Base-by-base conservation (phyloP, 2,797 vertebrate genomes). In the Linurgus olivaceus region DNA sequence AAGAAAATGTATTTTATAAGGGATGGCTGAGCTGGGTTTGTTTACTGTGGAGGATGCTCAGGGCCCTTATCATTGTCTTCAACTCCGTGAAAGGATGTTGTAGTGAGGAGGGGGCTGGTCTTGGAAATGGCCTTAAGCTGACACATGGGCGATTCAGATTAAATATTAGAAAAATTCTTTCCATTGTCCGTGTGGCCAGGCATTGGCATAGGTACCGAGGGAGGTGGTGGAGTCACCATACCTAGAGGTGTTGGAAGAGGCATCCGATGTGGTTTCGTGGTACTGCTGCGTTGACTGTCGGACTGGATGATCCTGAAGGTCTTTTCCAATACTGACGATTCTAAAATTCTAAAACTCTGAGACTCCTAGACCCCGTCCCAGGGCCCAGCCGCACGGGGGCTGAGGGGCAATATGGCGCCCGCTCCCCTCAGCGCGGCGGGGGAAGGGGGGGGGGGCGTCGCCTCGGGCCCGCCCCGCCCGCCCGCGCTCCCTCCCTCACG, bases 351-450 rank as follows among this genome's bases (percentile, higher is more conserved):
- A 6, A 16, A 3, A 24, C 6, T 13, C 23, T 3, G 23, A 0
- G 7, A 26, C 5, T 19, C 16, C 3, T 5, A 1, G 11, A 3
- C 5, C 1, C 44, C 5, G 2, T 2, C 9, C 9, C 9, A 9
- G 1, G 2, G 5, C 17, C 10, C 10, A 3, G 0, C 11, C 8
- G 1, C 11, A 0, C 14, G 3, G 35, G 9, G 6, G 2, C 0
- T 0, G 0, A 13, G 3, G 6, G 4, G 0, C 0, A 95, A 92
- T 3, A 94, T 86, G 93, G 95, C 96, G 92, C 5, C 72, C 0
- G 1, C 0, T 26, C 62, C 87, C 88, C 85, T 47, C 48, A 29
- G 52, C 10, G 55, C 24, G 33, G 57, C 6, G 24, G 33, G 23
- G 54, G 54, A 16, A 6, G n/a, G 55, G 23, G 55, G 24, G n/a